A percentile compares a stretch with the other conserved stretches of the same genome.
phyloP scores from a whole-genome alignment of 2,888 invertebrate species.

The Julus scanicus region DNA sequence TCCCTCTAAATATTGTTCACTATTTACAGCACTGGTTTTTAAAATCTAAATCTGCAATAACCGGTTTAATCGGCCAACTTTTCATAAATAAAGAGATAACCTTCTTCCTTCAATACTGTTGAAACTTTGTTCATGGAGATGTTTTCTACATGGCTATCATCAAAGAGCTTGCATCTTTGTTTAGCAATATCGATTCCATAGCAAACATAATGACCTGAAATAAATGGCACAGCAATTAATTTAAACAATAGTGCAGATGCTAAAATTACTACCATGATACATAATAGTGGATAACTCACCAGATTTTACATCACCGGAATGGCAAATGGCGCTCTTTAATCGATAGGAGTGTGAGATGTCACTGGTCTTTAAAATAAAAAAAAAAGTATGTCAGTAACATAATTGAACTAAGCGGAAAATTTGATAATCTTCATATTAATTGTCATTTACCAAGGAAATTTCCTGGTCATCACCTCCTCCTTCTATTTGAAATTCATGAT shows the following conservation, averaged over 20 bases:
- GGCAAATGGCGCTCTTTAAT: not conserved
- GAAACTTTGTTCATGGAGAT: not conserved
- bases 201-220: conserved; percentile 49
- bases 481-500: not conserved
- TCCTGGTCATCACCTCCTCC: not conserved
- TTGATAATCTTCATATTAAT: too few relatives aligned
- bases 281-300: not conserved
- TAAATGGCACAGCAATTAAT: not conserved
- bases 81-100: conserved; percentile 6
- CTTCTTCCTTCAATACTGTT: not conserved
- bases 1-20: not conserved
- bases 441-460: not conserved
- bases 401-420: too few relatives aligned
- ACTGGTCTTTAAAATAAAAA: not conserved
- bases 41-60: not conserved
- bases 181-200: not conserved
- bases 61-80: not conserved
- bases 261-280: not conserved
- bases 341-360: not conserved
- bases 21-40: not conserved
- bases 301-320: not conserved
- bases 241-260: not conserved
- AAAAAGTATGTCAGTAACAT: too few relatives aligned
- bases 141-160: not conserved
- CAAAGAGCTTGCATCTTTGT: not conserved